Conservation (phyloP, 1,140 invertebrate species). For the Caerostris darwini region DNA sequence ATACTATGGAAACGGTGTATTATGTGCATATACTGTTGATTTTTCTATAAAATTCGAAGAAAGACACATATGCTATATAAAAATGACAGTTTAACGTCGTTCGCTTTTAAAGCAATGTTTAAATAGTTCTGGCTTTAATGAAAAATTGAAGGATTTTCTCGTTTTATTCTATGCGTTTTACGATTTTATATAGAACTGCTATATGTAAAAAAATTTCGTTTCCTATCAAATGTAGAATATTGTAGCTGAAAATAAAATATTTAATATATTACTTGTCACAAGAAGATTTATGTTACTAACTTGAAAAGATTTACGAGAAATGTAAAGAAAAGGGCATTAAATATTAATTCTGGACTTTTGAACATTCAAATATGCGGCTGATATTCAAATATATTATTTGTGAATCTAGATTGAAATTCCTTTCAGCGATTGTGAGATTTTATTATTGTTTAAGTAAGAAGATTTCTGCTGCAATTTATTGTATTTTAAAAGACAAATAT, state of each 20-base stretch:
- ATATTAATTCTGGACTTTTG: background rate
- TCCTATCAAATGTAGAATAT: background rate
- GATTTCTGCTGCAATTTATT: background rate
- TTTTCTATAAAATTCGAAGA: too few relatives aligned
- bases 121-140: background rate
- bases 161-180: background rate
- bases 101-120: too few relatives aligned
- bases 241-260: background rate
- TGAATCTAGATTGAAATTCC: background rate
- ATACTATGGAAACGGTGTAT: too few relatives aligned
- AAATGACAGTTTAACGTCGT: too few relatives aligned
- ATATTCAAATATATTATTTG: slow-evolving; percentile 2
- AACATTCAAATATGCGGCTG: background rate
- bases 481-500: background rate
- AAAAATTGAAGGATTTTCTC: background rate
- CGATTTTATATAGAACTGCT: too few relatives aligned
- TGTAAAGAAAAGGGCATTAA: background rate
- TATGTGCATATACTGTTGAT: too few relatives aligned
- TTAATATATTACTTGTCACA: background rate
- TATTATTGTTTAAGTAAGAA: background rate
- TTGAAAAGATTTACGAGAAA: slow-evolving; percentile 5
- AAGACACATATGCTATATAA: too few relatives aligned
- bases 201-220: background rate
- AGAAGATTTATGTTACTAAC: background rate
- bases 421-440: background rate